Evolutionary conservation across 2,888 invertebrate species (phyloP), one percentile per base, ranked within the genome.

Genomic region (Zhuqinia jingwanae): DNA sequence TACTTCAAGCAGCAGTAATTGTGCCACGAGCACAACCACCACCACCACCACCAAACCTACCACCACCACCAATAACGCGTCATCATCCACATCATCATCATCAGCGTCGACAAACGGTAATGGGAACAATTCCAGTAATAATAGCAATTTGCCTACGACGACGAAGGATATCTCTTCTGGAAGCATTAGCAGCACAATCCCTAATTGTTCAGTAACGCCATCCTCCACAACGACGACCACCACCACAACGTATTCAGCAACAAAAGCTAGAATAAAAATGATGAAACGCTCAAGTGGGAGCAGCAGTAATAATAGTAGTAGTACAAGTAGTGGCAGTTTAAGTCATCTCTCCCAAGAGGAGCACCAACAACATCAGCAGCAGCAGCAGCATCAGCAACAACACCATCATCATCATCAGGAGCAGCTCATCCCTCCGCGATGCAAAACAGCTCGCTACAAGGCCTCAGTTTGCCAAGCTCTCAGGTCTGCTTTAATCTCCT

Each of bases 391-490:
- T 27, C 58, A 58, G n/a, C 70, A 81, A 45, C 60, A 17, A 15
- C 63, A 60, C 1, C 78, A 47, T 2, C 42, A 45, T 3, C 76
- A 53, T 17, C 53, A 10, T 17, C 85, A 65, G 36, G 58, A 45
- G n/a, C 68, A 73, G 25, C 56, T 56, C 79, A 50, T 53, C 76
- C 86, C 47, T 30, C 77, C 45, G 1, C 81, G 58, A 15, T 88
- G 88, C 70, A 85, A 60, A 65, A 90, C 90, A 53, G 88, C 88
- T 30, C 88, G 90, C 30, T 91, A 89, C 85, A 90, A 89, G 68
- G 89, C 90, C 25, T 89, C 89, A 70, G 91, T 92, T 85, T 91
- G 91, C 78, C 91, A 91, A 75, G 91, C 92, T 58, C 89, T 92
- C 87, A 91, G 91, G 91, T 91, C 50, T 36, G n/a, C n/a, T n/a